phyloP scores from a whole-genome alignment of 23 tunicate genomes.

The Styela plicata region DNA sequence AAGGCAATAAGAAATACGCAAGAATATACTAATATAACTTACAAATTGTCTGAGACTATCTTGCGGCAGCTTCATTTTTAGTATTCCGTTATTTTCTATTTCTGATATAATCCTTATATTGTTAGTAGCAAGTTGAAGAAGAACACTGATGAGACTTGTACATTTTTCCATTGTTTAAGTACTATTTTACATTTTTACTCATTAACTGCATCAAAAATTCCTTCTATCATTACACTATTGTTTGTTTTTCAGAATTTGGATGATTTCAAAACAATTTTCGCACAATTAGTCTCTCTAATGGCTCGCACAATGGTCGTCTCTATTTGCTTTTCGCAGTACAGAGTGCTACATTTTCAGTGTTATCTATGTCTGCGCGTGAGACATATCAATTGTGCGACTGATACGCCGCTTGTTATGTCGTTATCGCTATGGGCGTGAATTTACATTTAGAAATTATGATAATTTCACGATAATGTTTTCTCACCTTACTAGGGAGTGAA shows the following conservation, averaged over 20 bases:
- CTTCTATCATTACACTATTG: not conserved
- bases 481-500: not conserved
- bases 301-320: not conserved
- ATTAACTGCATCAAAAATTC: not conserved
- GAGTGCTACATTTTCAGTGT: not conserved
- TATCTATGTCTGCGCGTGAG: not conserved
- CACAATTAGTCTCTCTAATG: not conserved
- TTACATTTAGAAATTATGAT: not conserved
- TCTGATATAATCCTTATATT: not conserved
- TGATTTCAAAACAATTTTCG: not conserved
- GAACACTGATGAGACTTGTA: not conserved
- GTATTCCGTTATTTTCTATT: not conserved
- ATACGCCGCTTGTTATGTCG: not conserved
- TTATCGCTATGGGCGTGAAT: not conserved
- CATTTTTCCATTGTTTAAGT: not conserved
- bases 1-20: too few species aligned
- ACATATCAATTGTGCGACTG: not conserved
- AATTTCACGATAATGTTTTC: not conserved
- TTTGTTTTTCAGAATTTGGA: not conserved
- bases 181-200: not conserved
- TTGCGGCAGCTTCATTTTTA: not conserved
- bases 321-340: not conserved
- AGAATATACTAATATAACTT: not conserved
- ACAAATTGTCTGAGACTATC: not conserved
- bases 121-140: not conserved